Base-by-base conservation (phyloP, 2,797 vertebrate genomes). In the Peromyscus nudipes region DNA sequence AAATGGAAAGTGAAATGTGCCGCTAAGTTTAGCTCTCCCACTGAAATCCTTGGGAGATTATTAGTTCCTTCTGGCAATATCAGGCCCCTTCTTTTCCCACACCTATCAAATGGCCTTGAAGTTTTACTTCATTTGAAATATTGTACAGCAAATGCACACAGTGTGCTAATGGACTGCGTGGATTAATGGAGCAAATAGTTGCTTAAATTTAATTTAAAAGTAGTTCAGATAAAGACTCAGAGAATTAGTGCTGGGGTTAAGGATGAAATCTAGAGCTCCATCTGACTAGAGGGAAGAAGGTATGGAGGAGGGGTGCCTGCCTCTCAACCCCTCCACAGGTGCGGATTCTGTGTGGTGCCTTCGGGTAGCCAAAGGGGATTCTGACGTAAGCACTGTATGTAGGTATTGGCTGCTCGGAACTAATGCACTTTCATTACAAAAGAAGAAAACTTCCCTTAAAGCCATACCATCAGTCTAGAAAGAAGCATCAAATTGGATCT, bases 161-260 rank as follows among this genome's bases (percentile, higher is more conserved):
- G 75, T 96, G 95, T 95, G 94, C 95, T 97, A 97, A 96, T 5
- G 69, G 96, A 87, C 87, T 91, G 62, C 94, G 23, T 69, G 95
- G 94, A 95, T 97, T 98, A 97, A 96, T 88, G 94, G 95, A 96
- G 92, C 96, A 97, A 97, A 97, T 92, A 97, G 96, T 97, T 97
- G 97, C 91, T 97, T 97, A 98, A 96, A 97, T 98, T 97, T 96
- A 98, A 98, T 97, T 97, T 97, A 92, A 96, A 97, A 98, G 95
- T 96, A 97, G 95, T 97, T 98, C 97, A 97, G 95, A 94, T 91
- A 94, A 97, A 97, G 96, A 97, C 92, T 67, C 93, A 93, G 97
- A 98, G 97, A 98, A 97, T 96, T 97, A 96, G 95, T 55, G 75
- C 67, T 91, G 96, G 92, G 91, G 96, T 96, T 97, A 96, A 93